Conservation (phyloP, 2,888 invertebrate genomes). For the Congeria kusceri region DNA sequence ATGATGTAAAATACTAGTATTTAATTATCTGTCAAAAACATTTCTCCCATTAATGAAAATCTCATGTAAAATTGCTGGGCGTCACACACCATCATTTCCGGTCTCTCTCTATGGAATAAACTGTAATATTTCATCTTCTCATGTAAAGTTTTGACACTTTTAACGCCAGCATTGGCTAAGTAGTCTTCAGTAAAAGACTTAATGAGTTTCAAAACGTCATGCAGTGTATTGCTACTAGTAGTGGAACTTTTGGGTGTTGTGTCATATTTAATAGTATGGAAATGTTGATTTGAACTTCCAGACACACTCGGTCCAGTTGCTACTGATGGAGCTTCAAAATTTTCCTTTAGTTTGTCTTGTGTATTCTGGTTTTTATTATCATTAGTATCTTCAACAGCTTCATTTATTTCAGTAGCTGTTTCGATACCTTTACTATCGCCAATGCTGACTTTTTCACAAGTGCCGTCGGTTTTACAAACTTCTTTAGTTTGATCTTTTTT, state of each 20-base stretch:
- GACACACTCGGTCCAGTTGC: not conserved
- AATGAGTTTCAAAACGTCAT: slow-evolving; percentile 41
- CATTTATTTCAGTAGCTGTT: not conserved
- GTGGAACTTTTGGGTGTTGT: slow-evolving; percentile 9
- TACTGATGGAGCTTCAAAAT: not conserved
- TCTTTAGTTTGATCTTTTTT: slow-evolving; percentile 9
- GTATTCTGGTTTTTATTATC: not conserved
- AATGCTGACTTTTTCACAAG: not conserved
- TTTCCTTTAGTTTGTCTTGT: slow-evolving; percentile 1
- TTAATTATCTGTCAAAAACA: slow-evolving; percentile 85
- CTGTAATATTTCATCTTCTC: slow-evolving; percentile 69
- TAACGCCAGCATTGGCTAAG: slow-evolving; percentile 32
- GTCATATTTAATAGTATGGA: not conserved
- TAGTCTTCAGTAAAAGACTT: slow-evolving; percentile 55
- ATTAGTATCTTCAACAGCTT: slow-evolving; percentile 16
- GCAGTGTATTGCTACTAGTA: slow-evolving; percentile 19
- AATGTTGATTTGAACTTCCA: not conserved
- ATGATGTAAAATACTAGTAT: too few species aligned
- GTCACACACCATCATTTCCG: slow-evolving; percentile 90
- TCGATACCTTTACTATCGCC: slow-evolving; percentile 14
- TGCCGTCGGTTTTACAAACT: slow-evolving; percentile 24
- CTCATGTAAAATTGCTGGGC: slow-evolving; percentile 93
- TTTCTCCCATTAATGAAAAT: slow-evolving; percentile 92
- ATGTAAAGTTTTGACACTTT: slow-evolving; percentile 51
- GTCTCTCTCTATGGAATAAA: slow-evolving; percentile 65